phyloP scores from a whole-genome alignment of 1,140 invertebrate genomes.

The Pseudomyrmex gracilis region DNA sequence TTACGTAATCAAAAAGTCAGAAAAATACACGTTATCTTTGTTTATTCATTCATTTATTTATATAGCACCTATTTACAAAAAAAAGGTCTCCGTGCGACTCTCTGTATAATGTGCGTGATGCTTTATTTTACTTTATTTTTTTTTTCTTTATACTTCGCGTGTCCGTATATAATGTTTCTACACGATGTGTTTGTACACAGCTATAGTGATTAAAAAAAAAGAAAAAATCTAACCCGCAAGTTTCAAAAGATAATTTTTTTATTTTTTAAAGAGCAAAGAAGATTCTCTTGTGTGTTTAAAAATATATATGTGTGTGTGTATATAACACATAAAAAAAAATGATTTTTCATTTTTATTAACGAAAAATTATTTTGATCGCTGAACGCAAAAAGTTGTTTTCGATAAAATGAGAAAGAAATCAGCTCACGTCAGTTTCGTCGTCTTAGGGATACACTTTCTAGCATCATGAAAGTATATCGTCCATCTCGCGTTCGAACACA shows the following conservation, averaged over 20 bases:
- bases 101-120: constrained; percentile 48
- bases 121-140: constrained; percentile 16
- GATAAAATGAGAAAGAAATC: constrained; percentile 30
- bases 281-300: constrained; percentile 1
- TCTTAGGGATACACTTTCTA: constrained; percentile 40
- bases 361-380: constrained; percentile 20
- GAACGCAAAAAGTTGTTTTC: constrained; percentile 7
- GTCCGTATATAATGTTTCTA: constrained; percentile 27
- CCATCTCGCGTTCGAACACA: constrained; percentile 29
- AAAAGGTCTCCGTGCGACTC: constrained; percentile 77
- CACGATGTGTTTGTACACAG: constrained; percentile 3
- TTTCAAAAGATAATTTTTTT: background rate
- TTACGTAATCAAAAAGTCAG: too few relatives aligned
- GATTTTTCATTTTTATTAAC: constrained; percentile 6
- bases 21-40: constrained; percentile 8
- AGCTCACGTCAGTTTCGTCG: constrained; percentile 18
- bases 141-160: background rate
- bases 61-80: constrained; percentile 82
- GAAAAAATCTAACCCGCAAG: too few relatives aligned
- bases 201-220: too few relatives aligned
- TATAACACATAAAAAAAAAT: constrained; percentile 22
- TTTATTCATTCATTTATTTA: constrained; percentile 70
- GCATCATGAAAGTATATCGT: constrained; percentile 57
- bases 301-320: background rate
- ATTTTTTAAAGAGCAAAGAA: background rate